phyloP scores from a whole-genome alignment of 2,113 vertebrate genomes.

The Anarhynchus alexandrinus region DNA sequence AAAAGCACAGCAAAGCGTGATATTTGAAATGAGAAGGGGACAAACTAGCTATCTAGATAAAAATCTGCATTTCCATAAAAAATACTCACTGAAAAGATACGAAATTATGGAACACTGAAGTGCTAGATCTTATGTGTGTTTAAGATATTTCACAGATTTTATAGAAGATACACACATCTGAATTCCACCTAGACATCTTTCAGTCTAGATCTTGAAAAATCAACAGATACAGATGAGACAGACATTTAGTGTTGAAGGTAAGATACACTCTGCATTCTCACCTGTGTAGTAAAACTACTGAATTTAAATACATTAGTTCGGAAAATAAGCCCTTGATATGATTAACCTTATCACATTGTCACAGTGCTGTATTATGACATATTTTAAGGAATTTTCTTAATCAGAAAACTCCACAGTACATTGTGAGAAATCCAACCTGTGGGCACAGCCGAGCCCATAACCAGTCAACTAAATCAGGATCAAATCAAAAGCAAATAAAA shows the following conservation, averaged over 20 bases:
- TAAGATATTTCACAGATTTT: neutral
- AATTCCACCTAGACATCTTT: neutral
- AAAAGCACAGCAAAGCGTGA: neutral
- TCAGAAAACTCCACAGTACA: neutral
- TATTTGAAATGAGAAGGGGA: neutral
- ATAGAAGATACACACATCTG: neutral
- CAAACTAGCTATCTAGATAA: neutral
- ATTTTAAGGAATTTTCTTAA: neutral
- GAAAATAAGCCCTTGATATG: neutral
- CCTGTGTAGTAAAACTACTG: fast-evolving
- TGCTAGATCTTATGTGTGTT: neutral
- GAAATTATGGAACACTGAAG: neutral
- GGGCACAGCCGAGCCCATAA: neutral
- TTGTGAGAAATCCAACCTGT: fast-evolving
- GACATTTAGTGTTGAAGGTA: fast-evolving
- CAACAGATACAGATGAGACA: neutral
- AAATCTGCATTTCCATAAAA: neutral
- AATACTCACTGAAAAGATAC: neutral
- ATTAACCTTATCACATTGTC: neutral
- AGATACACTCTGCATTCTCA: neutral
- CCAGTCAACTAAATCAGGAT: fast-evolving
- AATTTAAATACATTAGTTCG: neutral
- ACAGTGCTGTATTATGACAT: neutral
- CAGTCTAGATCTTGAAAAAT: neutral
- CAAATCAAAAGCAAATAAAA: neutral